These are phyloP conservation scores for Graphium colonna DNA, from an alignment of 2,888 invertebrate species.

Conservation along the genomic window DNA sequence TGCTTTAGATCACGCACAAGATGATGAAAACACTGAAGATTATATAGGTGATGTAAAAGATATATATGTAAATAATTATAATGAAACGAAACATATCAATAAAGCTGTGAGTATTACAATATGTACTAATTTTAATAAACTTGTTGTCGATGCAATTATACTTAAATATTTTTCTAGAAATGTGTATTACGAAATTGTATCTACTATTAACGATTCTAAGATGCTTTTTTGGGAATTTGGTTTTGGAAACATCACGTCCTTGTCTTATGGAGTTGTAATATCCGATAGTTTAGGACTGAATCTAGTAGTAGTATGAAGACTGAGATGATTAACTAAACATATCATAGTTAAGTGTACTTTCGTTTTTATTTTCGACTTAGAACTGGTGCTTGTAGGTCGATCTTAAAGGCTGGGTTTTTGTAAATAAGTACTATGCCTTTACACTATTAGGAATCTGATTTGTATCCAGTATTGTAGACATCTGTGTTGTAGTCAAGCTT, in stretches of 20 bases:
- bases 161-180: conserved; percentile 79
- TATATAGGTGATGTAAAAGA: conserved; percentile 54
- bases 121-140: conserved; percentile 73
- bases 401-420: conserved; percentile 77
- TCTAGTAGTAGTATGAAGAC: conserved; percentile 78
- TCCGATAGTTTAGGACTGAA: conserved; percentile 77
- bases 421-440: conserved; percentile 74
- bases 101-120: conserved; percentile 79
- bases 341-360: conserved; percentile 72
- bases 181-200: conserved; percentile 73
- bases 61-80: conserved; percentile 64
- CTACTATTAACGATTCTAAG: conserved; percentile 60
- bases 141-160: conserved; percentile 73
- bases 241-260: conserved; percentile 77
- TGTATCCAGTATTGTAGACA: conserved; percentile 40
- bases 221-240: conserved; percentile 70
- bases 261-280: conserved; percentile 75
- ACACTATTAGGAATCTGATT: conserved; percentile 57
- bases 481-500: conserved; percentile 12
- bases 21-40: conserved; percentile 51
- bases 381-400: conserved; percentile 80
- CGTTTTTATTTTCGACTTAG: conserved; percentile 75
- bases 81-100: conserved; percentile 74
- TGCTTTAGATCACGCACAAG: conserved; percentile 70
- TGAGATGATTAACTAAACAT: conserved; percentile 74